Evolutionary conservation across 2,888 invertebrate genomes (phyloP), one percentile per base, ranked within the genome.

Genomic region (Hipparchia semele): DNA sequence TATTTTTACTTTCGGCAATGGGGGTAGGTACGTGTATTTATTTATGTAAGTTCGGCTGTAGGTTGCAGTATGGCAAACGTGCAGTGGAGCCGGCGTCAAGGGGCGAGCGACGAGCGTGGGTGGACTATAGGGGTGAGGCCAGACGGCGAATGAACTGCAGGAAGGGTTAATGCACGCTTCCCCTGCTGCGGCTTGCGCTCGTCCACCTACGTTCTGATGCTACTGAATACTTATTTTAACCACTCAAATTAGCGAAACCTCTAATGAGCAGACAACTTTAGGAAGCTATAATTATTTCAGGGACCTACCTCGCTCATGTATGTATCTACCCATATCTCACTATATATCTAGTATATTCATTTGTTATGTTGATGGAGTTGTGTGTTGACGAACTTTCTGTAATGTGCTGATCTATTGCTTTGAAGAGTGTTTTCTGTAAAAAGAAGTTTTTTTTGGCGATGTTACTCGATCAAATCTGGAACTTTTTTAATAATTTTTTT

Each of bases 61-160:
- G 76, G 78, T 78, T 83, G 90, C 90, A 90, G 86, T 87, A 85
- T 85, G 84, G 86, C 84, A 86, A 84, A 84, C 86, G 84, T 88
- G 90, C 89, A 91, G 87, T 83, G 85, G 87, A 83, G 86, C 82
- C 85, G 81, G 77, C 77, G 79, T 76, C 87, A 81, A 84, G 83
- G 80, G 80, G 84, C 86, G 87, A 80, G 82, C 81, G 80, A 84
- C 86, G 87, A 80, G 82, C 81, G 87, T 79, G 86, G 89, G 90
- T 79, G 86, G 86, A 71, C 75, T 80, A 78, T 81, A 84, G 91
- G 94, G 94, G 92, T 94, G 94, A 91, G 94, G 94, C 94, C 94
- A 94, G 94, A 94, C 94, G 90, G 94, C 92, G 91, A 94, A 95
- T 92, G 94, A 95, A 93, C 95, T 95, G 94, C 91, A 94, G 88